These are phyloP conservation scores for Micropoecilia bifurca DNA, from an alignment of 2,797 vertebrate species.

Conservation along the genomic window DNA sequence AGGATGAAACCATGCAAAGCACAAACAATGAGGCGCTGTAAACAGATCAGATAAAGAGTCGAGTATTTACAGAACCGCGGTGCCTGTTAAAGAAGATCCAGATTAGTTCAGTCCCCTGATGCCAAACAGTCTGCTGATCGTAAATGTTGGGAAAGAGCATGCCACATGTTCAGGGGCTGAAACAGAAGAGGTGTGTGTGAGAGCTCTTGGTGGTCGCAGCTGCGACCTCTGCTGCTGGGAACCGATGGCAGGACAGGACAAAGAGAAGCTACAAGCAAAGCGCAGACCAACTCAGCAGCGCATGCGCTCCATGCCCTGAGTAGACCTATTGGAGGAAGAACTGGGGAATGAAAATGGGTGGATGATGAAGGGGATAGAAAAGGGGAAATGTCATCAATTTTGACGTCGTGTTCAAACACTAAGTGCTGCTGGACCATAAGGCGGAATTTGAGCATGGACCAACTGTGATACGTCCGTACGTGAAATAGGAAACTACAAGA, in stretches of 20 bases:
- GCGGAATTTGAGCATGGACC: neutral
- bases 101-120: conserved; percentile 61
- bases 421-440: conserved; percentile 2
- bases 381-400: conserved; percentile 14
- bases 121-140: conserved; percentile 56
- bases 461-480: conserved; percentile 18
- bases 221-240: conserved; percentile 73
- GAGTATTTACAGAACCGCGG: conserved; percentile 51
- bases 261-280: conserved; percentile 80
- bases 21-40: conserved; percentile 55
- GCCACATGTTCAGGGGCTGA: conserved; percentile 68
- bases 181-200: conserved; percentile 62
- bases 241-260: conserved; percentile 57
- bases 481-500: conserved; percentile 18
- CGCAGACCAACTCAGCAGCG: conserved; percentile 83
- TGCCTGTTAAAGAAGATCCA: conserved; percentile 75
- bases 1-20: conserved; percentile 74
- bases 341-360: conserved; percentile 44
- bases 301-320: conserved; percentile 98
- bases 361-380: conserved; percentile 45
- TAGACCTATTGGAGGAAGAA: conserved; percentile 87
- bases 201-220: conserved; percentile 50
- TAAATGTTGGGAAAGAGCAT: conserved; percentile 58
- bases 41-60: conserved; percentile 50
- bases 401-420: conserved; percentile 5